A percentile compares a stretch with the other conserved stretches of the same genome.
Evolutionary conservation across 2,888 invertebrate genomes (phyloP).

Genomic region (Muscina levida): DNA sequence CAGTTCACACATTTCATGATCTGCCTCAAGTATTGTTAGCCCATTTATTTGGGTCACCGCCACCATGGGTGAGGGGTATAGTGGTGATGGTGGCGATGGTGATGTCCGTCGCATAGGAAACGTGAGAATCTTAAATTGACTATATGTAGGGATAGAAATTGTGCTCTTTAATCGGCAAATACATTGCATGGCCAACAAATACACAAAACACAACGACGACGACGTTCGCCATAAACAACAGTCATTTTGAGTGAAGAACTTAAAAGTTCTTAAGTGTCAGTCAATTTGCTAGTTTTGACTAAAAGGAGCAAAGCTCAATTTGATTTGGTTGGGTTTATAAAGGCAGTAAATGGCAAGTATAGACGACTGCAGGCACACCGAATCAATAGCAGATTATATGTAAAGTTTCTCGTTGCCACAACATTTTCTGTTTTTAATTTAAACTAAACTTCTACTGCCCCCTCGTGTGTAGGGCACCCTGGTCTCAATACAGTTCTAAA

Average conservation of each 20-base stretch:
- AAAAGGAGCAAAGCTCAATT: slow-evolving; percentile 38
- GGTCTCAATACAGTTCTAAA: not conserved
- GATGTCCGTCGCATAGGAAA: slow-evolving; percentile 19
- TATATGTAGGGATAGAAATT: slow-evolving; percentile 21
- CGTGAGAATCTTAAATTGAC: slow-evolving; percentile 54
- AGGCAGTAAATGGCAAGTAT: not conserved
- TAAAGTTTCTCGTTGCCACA: no score
- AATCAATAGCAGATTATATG: no score
- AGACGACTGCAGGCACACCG: no score
- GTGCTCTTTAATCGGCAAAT: slow-evolving; percentile 19
- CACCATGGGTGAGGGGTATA: not conserved
- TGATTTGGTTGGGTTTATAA: slow-evolving; percentile 31
- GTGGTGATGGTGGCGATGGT: not conserved
- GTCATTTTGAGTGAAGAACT: slow-evolving; percentile 3
- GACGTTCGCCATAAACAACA: no score
- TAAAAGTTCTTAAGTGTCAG: slow-evolving; percentile 54
- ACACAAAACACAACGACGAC: no score
- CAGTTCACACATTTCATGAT: slow-evolving; percentile 54
- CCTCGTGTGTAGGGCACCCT: no score
- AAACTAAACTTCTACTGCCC: no score
- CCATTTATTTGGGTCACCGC: slow-evolving; percentile 50
- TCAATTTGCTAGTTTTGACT: slow-evolving; percentile 55
- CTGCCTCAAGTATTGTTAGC: slow-evolving; percentile 48
- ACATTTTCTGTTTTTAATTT: no score
- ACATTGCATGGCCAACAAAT: not conserved